phyloP scores from a whole-genome alignment of 1,140 invertebrate species.

The Drosophila repletoides region DNA sequence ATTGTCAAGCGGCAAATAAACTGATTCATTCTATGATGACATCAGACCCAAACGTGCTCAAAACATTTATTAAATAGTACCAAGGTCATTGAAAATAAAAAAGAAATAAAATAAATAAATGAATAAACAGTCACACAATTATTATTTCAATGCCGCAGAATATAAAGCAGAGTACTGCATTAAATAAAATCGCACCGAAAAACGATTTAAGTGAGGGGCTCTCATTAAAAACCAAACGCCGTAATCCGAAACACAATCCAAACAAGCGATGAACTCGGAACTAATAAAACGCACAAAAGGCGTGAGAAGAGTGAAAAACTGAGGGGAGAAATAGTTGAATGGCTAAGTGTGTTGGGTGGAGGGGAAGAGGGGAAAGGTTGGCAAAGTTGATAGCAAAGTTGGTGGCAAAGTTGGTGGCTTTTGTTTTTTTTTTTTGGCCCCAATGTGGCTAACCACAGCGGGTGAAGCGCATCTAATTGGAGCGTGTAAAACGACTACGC shows the following conservation, averaged over 20 bases:
- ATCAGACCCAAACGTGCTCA: constrained; percentile 5
- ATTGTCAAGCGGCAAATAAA: too few species aligned
- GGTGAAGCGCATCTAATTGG: constrained; percentile 29
- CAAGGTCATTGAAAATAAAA: constrained; percentile 19
- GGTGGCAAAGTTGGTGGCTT: not conserved
- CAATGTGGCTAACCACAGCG: constrained; percentile 6
- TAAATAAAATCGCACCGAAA: constrained; percentile 23
- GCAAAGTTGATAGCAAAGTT: not conserved
- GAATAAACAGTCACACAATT: constrained; percentile 24
- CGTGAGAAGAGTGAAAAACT: constrained; percentile 10
- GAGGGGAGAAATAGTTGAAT: too few species aligned
- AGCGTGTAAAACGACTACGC: constrained; percentile 7
- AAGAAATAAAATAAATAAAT: constrained; percentile 9
- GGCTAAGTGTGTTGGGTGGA: too few species aligned
- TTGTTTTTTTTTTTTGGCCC: too few species aligned
- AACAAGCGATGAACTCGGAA: constrained; percentile 14
- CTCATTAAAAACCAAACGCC: constrained; percentile 50
- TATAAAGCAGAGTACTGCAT: constrained; percentile 1
- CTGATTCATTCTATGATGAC: not conserved
- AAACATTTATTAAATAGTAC: constrained; percentile 3
- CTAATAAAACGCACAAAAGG: not conserved
- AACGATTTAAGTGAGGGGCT: constrained; percentile 31
- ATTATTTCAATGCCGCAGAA: constrained; percentile 29
- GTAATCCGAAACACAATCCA: constrained; percentile 20
- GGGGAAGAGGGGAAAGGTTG: not conserved